phyloP scores from a whole-genome alignment of 2,888 invertebrate genomes.

The Oligia strigilis region DNA sequence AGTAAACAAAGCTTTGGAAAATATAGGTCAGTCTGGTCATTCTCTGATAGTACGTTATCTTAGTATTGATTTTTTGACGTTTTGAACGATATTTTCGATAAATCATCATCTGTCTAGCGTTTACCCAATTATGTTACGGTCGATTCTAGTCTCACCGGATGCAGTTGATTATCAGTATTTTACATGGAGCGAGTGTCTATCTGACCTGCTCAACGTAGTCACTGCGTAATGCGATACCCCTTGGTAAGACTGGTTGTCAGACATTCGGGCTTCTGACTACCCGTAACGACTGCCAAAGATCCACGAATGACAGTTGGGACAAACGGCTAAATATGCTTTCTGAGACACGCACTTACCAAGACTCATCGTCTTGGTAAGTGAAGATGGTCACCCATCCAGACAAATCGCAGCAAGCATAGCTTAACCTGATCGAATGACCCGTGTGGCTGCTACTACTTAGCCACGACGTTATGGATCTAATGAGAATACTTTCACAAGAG shows the following conservation, averaged over 20 bases:
- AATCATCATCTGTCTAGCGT: no score
- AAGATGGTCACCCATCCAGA: neutral
- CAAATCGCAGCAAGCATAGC: neutral
- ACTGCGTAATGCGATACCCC: neutral
- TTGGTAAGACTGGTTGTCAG: neutral
- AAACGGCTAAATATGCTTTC: neutral
- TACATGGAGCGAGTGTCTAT: neutral
- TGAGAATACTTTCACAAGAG: conserved; percentile 65
- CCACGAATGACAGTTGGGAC: neutral
- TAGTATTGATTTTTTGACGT: conserved; percentile 46
- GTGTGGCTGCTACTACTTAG: neutral
- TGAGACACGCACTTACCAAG: neutral
- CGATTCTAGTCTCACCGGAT: neutral
- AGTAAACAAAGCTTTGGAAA: conserved; percentile 44
- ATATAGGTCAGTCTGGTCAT: conserved; percentile 61
- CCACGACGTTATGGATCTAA: conserved; percentile 66
- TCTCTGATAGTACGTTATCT: conserved; percentile 57
- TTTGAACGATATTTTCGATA: conserved; percentile 61
- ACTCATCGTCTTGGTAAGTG: neutral
- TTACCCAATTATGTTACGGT: neutral
- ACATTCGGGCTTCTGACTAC: no score
- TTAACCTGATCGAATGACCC: neutral
- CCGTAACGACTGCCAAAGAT: no score
- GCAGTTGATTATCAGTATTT: neutral
- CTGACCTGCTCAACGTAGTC: neutral